Evolutionary conservation across 2,797 vertebrate genomes (phyloP), one percentile per base, ranked within the genome.

Genomic region (Mormyrus hasselquistii): DNA sequence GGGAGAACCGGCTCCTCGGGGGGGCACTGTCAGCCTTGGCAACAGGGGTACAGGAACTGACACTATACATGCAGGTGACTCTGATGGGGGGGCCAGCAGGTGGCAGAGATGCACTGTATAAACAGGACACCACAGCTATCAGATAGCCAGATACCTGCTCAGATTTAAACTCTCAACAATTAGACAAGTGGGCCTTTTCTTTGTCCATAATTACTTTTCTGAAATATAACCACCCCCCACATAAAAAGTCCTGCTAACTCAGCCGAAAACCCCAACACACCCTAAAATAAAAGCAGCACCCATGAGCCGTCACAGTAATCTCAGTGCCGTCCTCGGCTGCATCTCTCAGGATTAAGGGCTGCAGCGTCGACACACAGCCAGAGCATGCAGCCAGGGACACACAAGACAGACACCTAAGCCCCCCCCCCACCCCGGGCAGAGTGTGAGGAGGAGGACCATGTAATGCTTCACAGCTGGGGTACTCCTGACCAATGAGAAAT

Each of bases 291-390:
- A 14, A 65, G 25, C 62, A 69, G 62, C 62, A 9, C 12, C 22
- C 59, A 12, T 69, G 62, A 29, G 25, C 62, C 3, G 10, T 10
- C 2, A 10, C 22, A 3, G 62, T 12, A 9, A 65, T 29, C 22
- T 25, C 22, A 25, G 22, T 10, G 22, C 9, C 3, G 62, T 34
- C 62, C 62, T 29, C 25, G 1, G 62, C 25, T 29, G 62, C 62
- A 12, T 69, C 62, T 69, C 62, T 69, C 62, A 29, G 62, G 62
- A 69, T 69, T 82, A 90, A 73, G 65, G 88, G 69, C 82, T 84
- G 41, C 3, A 38, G 86, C 52, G 52, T 16, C 14, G 29, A 79
- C 38, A 52, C 55, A 65, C n/a, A 41, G 82, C n/a, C 82, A 85
- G 44, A 1, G 7, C 22, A 57, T 59, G 50, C 88, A 82, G 14